Conservation (phyloP, 2,113 vertebrate genomes). For the Chelonoidis abingdonii region DNA sequence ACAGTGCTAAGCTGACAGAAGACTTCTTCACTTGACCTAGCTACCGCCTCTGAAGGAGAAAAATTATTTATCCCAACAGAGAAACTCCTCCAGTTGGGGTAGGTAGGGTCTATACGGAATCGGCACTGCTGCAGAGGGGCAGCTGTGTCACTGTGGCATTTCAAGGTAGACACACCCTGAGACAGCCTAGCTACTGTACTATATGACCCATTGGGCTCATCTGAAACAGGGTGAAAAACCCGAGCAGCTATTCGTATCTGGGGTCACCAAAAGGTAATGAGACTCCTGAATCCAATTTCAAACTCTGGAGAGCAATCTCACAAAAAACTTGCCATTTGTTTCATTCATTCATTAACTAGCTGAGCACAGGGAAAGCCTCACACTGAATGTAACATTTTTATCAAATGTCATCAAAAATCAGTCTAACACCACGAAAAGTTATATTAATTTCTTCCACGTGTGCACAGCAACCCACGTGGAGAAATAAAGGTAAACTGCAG, state of each 20-base stretch:
- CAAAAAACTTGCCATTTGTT: rapidly evolving
- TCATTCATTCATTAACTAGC: rapidly evolving
- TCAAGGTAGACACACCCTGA: too few relatives aligned
- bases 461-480: rapidly evolving
- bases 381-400: rapidly evolving
- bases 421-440: neutral
- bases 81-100: too few relatives aligned
- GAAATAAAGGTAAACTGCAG: neutral
- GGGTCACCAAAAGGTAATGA: neutral
- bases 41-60: too few relatives aligned
- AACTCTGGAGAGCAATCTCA: rapidly evolving
- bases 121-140: too few relatives aligned
- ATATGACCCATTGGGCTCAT: rapidly evolving
- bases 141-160: too few relatives aligned
- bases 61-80: rapidly evolving
- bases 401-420: neutral
- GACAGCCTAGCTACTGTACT: too few relatives aligned
- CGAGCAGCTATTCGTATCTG: rapidly evolving
- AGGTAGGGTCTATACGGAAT: too few relatives aligned
- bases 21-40: too few relatives aligned
- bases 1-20: too few relatives aligned
- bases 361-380: rapidly evolving
- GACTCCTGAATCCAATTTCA: rapidly evolving
- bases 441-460: rapidly evolving
- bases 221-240: rapidly evolving